Percentiles rank a stretch among this genome's conserved stretches.
These are phyloP conservation scores for Pyralis farinalis DNA, from an alignment of 2,888 invertebrate species.

Conservation along the genomic window DNA sequence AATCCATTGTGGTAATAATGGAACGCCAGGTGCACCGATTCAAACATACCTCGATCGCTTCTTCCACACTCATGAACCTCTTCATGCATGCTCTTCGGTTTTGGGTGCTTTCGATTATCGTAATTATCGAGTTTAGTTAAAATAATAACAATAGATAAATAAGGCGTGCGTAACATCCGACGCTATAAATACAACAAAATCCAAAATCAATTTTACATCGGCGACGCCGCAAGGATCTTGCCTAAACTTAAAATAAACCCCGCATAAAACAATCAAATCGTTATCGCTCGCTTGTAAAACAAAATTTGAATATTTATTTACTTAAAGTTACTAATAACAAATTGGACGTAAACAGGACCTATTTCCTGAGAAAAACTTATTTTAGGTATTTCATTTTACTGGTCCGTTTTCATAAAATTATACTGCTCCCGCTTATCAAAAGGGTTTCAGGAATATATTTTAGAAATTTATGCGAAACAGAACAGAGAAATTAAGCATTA, in stretches of 20 bases:
- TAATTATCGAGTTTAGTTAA: too few relatives aligned
- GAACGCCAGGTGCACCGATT: too few relatives aligned
- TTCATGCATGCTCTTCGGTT: too few relatives aligned
- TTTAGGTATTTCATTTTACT: conserved; percentile 39
- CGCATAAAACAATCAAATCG: conserved; percentile 19
- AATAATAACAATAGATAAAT: too few relatives aligned
- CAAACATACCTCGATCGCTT: too few relatives aligned
- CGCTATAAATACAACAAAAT: too few relatives aligned
- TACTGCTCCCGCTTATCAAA: conserved; percentile 42
- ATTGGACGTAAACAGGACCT: conserved; percentile 31
- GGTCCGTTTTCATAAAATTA: conserved; percentile 41
- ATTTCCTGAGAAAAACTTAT: conserved; percentile 27
- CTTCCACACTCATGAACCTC: too few relatives aligned
- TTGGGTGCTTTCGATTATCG: too few relatives aligned
- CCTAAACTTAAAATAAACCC: conserved; percentile 8
- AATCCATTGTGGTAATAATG: too few relatives aligned
- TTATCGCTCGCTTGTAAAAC: conserved; percentile 28
- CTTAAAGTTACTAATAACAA: conserved; percentile 36
- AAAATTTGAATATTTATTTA: conserved; percentile 35
- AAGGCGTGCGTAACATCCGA: too few relatives aligned
- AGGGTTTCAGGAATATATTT: conserved; percentile 57
- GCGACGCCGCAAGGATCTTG: too few relatives aligned
- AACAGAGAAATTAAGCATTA: conserved; percentile 66
- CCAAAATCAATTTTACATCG: too few relatives aligned
- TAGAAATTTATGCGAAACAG: conserved; percentile 62